Base-by-base conservation (phyloP, 2,113 vertebrate species). In the Lamprologus speciosus region DNA sequence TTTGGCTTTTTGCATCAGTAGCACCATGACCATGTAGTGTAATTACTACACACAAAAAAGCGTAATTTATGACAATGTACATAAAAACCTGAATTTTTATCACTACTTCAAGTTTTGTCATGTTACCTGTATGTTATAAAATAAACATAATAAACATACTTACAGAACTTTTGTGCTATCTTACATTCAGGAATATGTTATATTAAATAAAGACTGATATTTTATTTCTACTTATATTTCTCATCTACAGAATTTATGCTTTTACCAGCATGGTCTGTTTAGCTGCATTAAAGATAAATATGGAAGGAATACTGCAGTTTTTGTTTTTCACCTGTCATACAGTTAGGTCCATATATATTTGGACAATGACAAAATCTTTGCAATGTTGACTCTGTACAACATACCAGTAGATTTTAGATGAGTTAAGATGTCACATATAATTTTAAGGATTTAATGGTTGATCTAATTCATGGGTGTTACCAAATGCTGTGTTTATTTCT, bases 211-310 rank as follows among this genome's bases (percentile, higher is more conserved):
- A 45, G 21, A 0, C 0, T 23, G 37, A 45, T 45, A 73, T 73
- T 73, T 45, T 45, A 45, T 40, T 45, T 5, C 65, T 73, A 45
- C 21, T 45, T 14, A 9, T 4, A 40, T 3, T 73, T 73, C 65
- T 26, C 65, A 73, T 26, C 0, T 26, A 0, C 33, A 65, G 4
- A 37, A 65, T 0, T 73, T 28, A 17, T 73, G 21, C 37, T 45
- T 73, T 45, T 73, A 45, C 40, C 68, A 45, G 68, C 21, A 42
- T 17, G 21, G 8, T 45, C 68, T 23, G 21, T 73, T 73, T 45
- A 45, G 21, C 40, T 45, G 40, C 0, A 73, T 73, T 73, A 45
- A 45, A 45, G 21, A 26, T 45, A 73, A 73, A 4, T 73, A 16
- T 73, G 2, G 8, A 73, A 73, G 37, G 68, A 73, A 26, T 0